Evolutionary conservation across 2,797 vertebrate genomes (phyloP), one percentile per base, ranked within the genome.

Genomic region (Acridotheres tristis): DNA sequence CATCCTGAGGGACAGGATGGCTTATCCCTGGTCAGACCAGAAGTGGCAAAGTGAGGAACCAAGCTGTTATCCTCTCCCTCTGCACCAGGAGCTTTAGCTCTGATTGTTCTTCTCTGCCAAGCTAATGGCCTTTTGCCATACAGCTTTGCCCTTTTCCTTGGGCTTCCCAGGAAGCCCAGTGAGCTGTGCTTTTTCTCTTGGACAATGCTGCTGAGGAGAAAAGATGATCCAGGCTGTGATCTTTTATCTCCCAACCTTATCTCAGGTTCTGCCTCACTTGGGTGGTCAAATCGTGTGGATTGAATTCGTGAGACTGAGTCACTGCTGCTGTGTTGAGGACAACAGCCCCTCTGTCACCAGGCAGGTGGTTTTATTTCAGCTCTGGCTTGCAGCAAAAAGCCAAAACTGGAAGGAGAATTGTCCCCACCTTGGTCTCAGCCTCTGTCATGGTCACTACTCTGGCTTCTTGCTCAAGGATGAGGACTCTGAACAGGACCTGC

Each of bases 61-160:
- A 57, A 81, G 61, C 68, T 85, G 25, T 63, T 67, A 38, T 23
- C 22, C 45, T 23, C 2, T 78, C 42, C 22, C 5, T 59, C 51
- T 55, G 65, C 61, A 34, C 23, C 15, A 68, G 65, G 57, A 93
- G 15, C 61, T 85, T 69, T 84, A 0, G 1, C 19, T 61, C 63
- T 57, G 32, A 32, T 77, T 5, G 0, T 57, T 57, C 4, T 53
- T 42, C 34, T 86, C 59, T 89, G 92, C 78, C 68, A 43, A 85
- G 21, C 34, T 47, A 16, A 26, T 58, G 58, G 67, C 58, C 54
- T 83, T 85, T 55, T 83, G 57, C 22, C 3, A 1, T 51, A 65
- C 54, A 93, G 83, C 34, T 89, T 72, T 85, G 62, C 42, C 82
- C 38, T 94, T 88, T 85, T 84, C 73, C 50, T 90, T 66, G 59